Evolutionary conservation across 2,797 vertebrate species (phyloP).

Genomic region (Sphenodon punctatus): DNA sequence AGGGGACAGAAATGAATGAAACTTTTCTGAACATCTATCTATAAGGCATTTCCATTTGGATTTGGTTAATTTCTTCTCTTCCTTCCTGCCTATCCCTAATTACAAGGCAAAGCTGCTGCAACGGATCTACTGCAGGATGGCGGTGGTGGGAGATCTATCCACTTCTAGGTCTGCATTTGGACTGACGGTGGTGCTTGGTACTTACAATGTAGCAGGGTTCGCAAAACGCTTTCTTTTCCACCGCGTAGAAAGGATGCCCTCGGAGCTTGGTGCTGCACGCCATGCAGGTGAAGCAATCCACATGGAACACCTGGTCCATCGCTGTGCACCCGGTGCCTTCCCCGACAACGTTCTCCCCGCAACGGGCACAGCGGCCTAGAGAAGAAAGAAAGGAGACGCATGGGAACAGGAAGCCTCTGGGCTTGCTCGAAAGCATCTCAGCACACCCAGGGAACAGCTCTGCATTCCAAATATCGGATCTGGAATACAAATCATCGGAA

Average conservation of each 20-base stretch:
- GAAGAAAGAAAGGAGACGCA: not conserved
- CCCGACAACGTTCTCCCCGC: slow-evolving; percentile 95
- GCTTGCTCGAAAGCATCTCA: no score
- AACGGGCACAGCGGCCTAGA: slow-evolving; percentile 93
- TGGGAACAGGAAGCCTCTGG: not conserved
- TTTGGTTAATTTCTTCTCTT: no score
- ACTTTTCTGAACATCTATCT: not conserved
- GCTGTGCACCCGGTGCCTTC: slow-evolving; percentile 97
- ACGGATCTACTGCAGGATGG: not conserved
- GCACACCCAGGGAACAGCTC: no score
- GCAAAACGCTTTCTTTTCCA: slow-evolving; percentile 98
- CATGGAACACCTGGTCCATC: slow-evolving; percentile 99
- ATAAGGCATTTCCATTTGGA: no score
- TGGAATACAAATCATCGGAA: no score
- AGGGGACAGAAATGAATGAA: not conserved
- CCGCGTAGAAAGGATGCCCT: slow-evolving; percentile 95
- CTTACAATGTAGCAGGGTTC: slow-evolving; percentile 98
- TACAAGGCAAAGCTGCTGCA: not conserved
- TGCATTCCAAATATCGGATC: no score
- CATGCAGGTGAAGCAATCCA: slow-evolving; percentile 95
- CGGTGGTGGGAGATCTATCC: not conserved
- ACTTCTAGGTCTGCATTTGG: not conserved
- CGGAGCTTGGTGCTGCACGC: slow-evolving; percentile 90
- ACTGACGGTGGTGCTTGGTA: not conserved
- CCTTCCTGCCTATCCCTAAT: not conserved